These are phyloP conservation scores for Willowsia nigromaculata DNA, from an alignment of 2,888 invertebrate species.

Conservation along the genomic window DNA sequence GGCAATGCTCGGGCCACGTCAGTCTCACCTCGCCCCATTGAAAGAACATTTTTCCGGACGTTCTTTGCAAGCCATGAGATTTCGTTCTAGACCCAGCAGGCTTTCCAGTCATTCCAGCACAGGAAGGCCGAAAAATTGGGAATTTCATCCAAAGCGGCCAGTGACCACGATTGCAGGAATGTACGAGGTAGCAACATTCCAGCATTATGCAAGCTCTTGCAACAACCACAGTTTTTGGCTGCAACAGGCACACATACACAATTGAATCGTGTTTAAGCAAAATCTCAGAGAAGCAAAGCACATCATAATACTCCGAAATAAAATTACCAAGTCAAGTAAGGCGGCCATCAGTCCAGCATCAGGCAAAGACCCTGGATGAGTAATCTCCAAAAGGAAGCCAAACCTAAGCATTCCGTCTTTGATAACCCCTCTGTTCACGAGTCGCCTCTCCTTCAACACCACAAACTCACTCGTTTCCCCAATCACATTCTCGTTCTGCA, in stretches of 20 bases:
- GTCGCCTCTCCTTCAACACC: slow-evolving; percentile 90
- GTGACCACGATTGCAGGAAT: slow-evolving; percentile 97
- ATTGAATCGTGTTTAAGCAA: no score
- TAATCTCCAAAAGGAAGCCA: slow-evolving; percentile 95
- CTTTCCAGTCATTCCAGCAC: slow-evolving; percentile 81
- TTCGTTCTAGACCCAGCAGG: slow-evolving; percentile 76
- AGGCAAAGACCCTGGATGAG: slow-evolving; percentile 96
- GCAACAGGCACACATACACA: no score
- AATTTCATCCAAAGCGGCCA: slow-evolving; percentile 99
- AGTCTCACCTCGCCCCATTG: slow-evolving; percentile 93
- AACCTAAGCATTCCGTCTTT: slow-evolving; percentile 94
- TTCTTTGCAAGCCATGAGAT: slow-evolving; percentile 87
- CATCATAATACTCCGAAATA: neutral
- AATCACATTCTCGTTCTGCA: slow-evolving; percentile 77
- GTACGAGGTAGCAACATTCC: slow-evolving; percentile 98
- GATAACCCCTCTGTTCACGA: slow-evolving; percentile 89
- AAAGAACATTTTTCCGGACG: slow-evolving; percentile 98
- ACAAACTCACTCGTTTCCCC: slow-evolving; percentile 85
- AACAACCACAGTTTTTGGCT: slow-evolving; percentile 96
- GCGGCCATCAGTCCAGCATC: slow-evolving; percentile 98
- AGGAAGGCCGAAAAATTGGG: slow-evolving; percentile 87
- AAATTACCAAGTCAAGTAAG: slow-evolving; percentile 91
- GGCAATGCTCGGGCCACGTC: no score
- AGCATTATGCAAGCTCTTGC: slow-evolving; percentile 94
- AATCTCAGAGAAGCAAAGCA: neutral